Evolutionary conservation across 2,113 vertebrate genomes (phyloP).

Genomic region (Furnarius figulus): DNA sequence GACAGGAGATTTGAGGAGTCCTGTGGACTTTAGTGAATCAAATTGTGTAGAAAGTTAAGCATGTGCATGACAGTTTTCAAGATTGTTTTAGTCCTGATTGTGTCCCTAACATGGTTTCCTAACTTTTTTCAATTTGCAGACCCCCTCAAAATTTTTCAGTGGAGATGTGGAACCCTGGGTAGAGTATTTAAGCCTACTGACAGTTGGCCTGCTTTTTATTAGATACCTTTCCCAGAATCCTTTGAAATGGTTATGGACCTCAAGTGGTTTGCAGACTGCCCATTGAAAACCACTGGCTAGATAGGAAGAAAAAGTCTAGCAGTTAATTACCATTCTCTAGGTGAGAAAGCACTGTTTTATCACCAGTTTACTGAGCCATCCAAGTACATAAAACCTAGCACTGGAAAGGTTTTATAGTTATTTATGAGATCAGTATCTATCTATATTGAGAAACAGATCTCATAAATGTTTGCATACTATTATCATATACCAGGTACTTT

Average conservation of each 20-base stretch:
- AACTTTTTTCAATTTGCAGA: slow-evolving; percentile 19
- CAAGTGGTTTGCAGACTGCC: slow-evolving; percentile 28
- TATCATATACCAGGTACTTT: background rate
- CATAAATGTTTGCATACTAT: background rate
- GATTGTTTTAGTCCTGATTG: background rate
- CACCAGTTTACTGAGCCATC: background rate
- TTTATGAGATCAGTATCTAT: background rate
- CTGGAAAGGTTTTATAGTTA: background rate
- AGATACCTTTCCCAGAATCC: slow-evolving; percentile 12
- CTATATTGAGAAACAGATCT: background rate
- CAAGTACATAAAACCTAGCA: background rate
- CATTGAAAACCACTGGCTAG: slow-evolving; percentile 36
- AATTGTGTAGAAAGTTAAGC: background rate
- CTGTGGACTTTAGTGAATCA: background rate
- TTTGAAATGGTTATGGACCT: slow-evolving; percentile 22
- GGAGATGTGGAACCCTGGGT: slow-evolving; percentile 13
- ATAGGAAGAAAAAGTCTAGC: slow-evolving; percentile 14
- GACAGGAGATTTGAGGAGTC: background rate
- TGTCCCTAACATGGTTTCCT: slow-evolving; percentile 9
- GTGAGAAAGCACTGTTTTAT: slow-evolving; percentile 9
- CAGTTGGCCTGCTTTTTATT: slow-evolving; percentile 36
- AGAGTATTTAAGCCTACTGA: slow-evolving; percentile 35
- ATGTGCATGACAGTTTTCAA: background rate
- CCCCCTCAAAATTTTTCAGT: slow-evolving; percentile 38
- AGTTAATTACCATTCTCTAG: slow-evolving; percentile 11